These are phyloP conservation scores for Triplophysa rosa DNA, from an alignment of 2,113 vertebrate genomes.

Conservation along the genomic window DNA sequence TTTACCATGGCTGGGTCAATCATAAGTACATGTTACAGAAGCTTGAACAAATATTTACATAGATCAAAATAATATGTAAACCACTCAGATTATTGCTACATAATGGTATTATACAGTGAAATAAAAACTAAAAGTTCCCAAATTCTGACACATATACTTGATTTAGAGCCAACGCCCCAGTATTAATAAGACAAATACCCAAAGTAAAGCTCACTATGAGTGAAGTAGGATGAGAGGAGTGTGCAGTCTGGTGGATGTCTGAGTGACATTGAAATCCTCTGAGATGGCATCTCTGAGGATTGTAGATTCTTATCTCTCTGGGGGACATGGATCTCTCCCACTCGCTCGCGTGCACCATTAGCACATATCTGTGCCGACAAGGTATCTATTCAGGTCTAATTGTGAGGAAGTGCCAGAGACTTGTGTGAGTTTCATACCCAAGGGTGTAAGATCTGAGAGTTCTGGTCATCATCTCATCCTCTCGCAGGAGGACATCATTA, in stretches of 20 bases:
- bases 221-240: constrained; percentile 9
- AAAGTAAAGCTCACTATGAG: constrained; percentile 1
- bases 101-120: too few species aligned
- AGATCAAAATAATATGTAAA: too few species aligned
- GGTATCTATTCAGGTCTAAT: constrained; percentile 46
- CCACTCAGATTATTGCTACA: too few species aligned
- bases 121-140: too few species aligned
- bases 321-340: constrained; percentile 4
- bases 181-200: too few species aligned
- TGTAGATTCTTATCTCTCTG: constrained; percentile 31
- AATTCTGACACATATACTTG: too few species aligned
- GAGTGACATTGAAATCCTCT: constrained; percentile 18
- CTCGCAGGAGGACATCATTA: neutral
- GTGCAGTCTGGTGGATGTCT: neutral
- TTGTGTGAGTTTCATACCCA: constrained; percentile 16
- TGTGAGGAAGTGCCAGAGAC: constrained; percentile 31
- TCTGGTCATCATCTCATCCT: constrained; percentile 9
- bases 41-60: too few species aligned
- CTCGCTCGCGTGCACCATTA: constrained; percentile 19
- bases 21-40: too few species aligned
- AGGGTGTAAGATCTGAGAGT: constrained; percentile 6
- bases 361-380: constrained; percentile 20
- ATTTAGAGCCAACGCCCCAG: too few species aligned
- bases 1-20: too few species aligned
- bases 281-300: constrained; percentile 42